Conservation (phyloP, 2,113 vertebrate genomes). For the Maccullochella peelii region DNA sequence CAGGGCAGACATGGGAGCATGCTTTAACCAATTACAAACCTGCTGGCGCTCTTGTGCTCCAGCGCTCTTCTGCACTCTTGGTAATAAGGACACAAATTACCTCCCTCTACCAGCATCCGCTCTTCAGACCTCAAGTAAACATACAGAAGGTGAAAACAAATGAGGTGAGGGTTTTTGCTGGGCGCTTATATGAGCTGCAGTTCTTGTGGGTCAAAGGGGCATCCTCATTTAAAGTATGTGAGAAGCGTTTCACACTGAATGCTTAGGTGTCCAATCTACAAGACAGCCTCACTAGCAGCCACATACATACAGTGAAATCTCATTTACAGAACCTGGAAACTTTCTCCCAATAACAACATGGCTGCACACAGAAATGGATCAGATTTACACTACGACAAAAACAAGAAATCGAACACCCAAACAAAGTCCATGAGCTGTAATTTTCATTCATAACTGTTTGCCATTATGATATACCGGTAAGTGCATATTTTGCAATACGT, state of each 20-base stretch:
- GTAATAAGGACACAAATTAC: conserved; percentile 25
- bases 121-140: background rate
- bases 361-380: background rate
- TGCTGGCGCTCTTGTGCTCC: background rate
- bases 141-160: background rate
- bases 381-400: background rate
- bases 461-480: background rate
- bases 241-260: background rate
- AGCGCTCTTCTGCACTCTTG: background rate
- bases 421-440: too few species aligned
- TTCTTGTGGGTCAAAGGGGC: conserved; percentile 5
- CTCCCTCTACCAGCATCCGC: background rate
- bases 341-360: background rate
- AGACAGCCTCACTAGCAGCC: background rate
- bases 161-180: background rate
- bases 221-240: conserved; percentile 21
- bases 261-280: background rate
- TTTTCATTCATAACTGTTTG: background rate
- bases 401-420: background rate
- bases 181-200: background rate
- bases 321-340: background rate
- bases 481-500: background rate
- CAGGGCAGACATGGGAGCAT: conserved; percentile 23
- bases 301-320: background rate
- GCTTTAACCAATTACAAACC: conserved; percentile 36